These are phyloP conservation scores for Orthosia gracilis DNA, from an alignment of 2,888 invertebrate species.

Conservation along the genomic window DNA sequence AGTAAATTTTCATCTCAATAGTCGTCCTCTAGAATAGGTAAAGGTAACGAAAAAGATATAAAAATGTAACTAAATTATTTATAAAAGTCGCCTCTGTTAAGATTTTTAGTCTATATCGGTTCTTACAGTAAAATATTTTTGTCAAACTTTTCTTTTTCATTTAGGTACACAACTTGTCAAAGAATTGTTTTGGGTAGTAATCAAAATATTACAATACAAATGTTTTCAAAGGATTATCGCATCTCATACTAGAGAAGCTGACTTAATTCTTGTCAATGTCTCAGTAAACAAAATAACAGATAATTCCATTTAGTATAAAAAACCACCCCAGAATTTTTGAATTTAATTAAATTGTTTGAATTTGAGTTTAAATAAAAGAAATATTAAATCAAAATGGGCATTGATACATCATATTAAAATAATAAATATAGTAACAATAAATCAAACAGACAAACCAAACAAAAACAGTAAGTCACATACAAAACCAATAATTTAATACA, in stretches of 20 bases:
- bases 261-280: background rate
- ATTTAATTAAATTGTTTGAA: too few relatives aligned
- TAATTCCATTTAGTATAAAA: constrained; percentile 6
- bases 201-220: too few relatives aligned
- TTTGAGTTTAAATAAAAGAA: too few relatives aligned
- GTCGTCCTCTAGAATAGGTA: background rate
- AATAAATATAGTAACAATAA: constrained; percentile 1
- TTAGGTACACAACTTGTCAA: too few relatives aligned
- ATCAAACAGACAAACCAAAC: background rate
- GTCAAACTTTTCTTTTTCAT: too few relatives aligned
- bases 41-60: constrained; percentile 8
- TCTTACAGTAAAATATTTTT: too few relatives aligned
- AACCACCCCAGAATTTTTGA: too few relatives aligned
- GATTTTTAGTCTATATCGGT: constrained; percentile 10
- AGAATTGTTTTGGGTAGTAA: too few relatives aligned
- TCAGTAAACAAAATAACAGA: background rate
- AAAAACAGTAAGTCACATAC: background rate
- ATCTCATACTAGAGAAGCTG: background rate
- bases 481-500: background rate
- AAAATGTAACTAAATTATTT: constrained; percentile 37
- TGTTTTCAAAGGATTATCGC: background rate
- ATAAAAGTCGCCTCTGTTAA: constrained; percentile 20
- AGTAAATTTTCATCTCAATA: too few relatives aligned
- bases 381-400: too few relatives aligned
- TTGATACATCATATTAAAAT: background rate